Conservation (phyloP, 92 coral and sea anemone species). For the Zoanthus sansibaricus region DNA sequence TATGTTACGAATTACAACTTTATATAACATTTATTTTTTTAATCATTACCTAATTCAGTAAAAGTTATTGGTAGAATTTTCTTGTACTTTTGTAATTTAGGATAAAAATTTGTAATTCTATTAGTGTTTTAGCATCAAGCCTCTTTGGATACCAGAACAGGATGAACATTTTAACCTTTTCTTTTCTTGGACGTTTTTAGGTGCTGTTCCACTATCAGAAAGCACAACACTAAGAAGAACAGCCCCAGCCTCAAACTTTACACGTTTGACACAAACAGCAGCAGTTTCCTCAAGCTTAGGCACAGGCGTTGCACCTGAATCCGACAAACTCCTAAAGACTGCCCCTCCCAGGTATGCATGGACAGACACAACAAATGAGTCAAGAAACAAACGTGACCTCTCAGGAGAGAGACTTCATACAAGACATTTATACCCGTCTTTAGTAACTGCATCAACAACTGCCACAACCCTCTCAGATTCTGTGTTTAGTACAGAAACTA, state of each 20-base stretch:
- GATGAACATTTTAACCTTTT: neutral
- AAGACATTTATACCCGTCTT: conserved; percentile 17
- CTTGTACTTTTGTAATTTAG: neutral
- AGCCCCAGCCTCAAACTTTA: conserved; percentile 1
- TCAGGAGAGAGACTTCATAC: neutral
- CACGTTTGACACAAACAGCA: neutral
- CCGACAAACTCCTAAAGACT: conserved; percentile 15
- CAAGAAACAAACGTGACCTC: neutral
- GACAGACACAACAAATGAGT: conserved; percentile 39
- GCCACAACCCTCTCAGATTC: conserved; percentile 65
- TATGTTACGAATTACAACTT: no score
- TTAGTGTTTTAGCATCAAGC: neutral
- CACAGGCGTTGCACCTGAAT: neutral
- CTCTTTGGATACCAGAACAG: no score
- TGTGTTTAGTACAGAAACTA: conserved; percentile 52
- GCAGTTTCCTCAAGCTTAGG: neutral
- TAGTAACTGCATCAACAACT: conserved; percentile 34
- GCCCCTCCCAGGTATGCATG: conserved; percentile 32
- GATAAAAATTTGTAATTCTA: no score
- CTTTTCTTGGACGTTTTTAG: neutral
- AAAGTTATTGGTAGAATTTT: neutral
- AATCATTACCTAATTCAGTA: neutral
- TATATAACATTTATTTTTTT: neutral
- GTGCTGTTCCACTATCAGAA: neutral
- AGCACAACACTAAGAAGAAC: neutral